A percentile compares a stretch with the other conserved stretches of the same genome.
These are phyloP conservation scores for Chionomys nivalis DNA, from an alignment of 2,113 vertebrate species.

Conservation along the genomic window DNA sequence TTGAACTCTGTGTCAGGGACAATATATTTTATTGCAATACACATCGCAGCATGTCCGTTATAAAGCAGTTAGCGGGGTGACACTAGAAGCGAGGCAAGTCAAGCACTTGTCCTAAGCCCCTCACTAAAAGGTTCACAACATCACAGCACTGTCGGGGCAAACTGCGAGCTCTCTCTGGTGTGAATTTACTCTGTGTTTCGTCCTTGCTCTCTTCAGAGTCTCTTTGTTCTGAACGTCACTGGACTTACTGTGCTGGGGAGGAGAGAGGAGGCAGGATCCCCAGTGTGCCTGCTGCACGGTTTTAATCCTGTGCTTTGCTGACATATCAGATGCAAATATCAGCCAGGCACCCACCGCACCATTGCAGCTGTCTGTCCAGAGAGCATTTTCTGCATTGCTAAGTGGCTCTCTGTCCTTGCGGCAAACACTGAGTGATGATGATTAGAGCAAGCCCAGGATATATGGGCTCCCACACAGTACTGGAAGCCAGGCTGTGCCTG, in stretches of 20 bases:
- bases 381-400: conserved; percentile 56
- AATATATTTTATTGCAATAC: conserved; percentile 31
- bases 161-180: not conserved
- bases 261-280: not conserved
- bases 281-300: not conserved
- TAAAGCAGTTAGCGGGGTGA: not conserved
- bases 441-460: not conserved
- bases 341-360: not conserved
- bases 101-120: not conserved
- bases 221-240: not conserved
- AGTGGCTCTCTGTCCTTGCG: not conserved
- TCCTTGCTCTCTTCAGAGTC: not conserved
- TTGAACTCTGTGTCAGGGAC: conserved; percentile 29
- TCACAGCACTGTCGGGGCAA: not conserved
- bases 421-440: not conserved
- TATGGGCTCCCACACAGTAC: not conserved
- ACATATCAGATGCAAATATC: not conserved
- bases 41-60: not conserved
- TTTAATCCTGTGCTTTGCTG: conserved; percentile 50
- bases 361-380: not conserved
- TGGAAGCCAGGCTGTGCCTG: not conserved
- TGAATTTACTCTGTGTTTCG: not conserved
- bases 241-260: not conserved
- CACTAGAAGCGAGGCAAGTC: not conserved
- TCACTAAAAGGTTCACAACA: not conserved